Evolutionary conservation across 2,797 vertebrate species (phyloP), one percentile per base, ranked within the genome.

Genomic region (Cygnus olor): DNA sequence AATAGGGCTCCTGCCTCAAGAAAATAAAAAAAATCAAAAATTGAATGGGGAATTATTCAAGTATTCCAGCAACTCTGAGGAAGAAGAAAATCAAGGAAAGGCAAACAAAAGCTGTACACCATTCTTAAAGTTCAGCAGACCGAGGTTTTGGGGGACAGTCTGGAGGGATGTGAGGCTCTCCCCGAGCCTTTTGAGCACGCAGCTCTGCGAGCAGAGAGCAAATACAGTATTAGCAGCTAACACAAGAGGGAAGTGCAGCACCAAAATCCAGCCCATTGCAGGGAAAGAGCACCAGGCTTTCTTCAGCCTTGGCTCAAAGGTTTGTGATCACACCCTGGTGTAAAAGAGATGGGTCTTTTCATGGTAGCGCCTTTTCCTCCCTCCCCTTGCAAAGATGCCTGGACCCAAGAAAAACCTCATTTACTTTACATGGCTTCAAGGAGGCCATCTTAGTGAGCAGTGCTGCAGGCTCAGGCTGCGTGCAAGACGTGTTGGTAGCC

Each of bases 241-340:
- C 97, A 94, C 86, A 81, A 97, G 97, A 96, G 97, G 96, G 97
- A 92, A 96, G 96, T 70, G 89, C 93, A 96, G 94, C 85, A 96
- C 85, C 95, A 96, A 89, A 79, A 90, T 96, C 58, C 72, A 90
- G 53, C 53, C 24, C 4, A 2, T 1, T 0, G 45, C 32, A 2
- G 56, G 56, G n/a, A 8, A 27, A 10, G 40, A 76, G 79, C 84
- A 45, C 32, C 44, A 32, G 83, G 40, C 22, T 32, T 53, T 16
- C 27, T 8, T 34, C 9, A 18, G 32, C 0, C 73, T 27, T 2
- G 0, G 72, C 34, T 7, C 9, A 4, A 12, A 57, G 76, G 19
- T 11, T 47, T 25, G 28, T 8, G 73, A 54, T 64, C 54, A 15
- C 57, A 6, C 13, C 1, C 32, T 7, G 49, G 32, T 49, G 6